Conservation (phyloP, 2,113 vertebrate species). For the Falcunculus frontatus region DNA sequence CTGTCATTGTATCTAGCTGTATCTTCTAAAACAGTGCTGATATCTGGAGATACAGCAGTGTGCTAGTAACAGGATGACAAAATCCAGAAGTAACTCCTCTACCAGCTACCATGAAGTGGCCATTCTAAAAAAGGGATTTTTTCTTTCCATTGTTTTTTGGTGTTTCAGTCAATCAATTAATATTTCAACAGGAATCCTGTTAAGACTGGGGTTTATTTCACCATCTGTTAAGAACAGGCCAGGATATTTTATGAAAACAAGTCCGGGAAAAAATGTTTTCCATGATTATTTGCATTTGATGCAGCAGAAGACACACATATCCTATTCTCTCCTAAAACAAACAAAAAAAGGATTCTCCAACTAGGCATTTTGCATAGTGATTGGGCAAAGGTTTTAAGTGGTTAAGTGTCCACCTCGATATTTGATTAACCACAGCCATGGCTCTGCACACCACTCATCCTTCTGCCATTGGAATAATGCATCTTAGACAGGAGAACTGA, state of each 20-base stretch:
- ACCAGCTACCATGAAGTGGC: neutral
- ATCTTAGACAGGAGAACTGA: neutral
- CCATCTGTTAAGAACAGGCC: neutral
- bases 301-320: neutral
- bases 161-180: neutral
- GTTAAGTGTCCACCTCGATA: neutral
- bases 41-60: neutral
- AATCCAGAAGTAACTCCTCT: neutral
- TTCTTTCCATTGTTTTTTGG: neutral
- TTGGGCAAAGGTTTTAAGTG: neutral
- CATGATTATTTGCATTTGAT: neutral
- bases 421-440: neutral
- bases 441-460: neutral
- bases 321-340: neutral
- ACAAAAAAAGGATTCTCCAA: neutral
- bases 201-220: neutral
- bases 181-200: neutral
- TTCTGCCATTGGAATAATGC: neutral
- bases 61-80: neutral
- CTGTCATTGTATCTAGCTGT: accelerated
- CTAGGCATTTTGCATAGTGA: neutral
- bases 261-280: accelerated
- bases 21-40: neutral
- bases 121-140: neutral
- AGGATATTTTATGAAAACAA: neutral